These are phyloP conservation scores for Biston betularia DNA, from an alignment of 2,888 invertebrate genomes.

Conservation along the genomic window DNA sequence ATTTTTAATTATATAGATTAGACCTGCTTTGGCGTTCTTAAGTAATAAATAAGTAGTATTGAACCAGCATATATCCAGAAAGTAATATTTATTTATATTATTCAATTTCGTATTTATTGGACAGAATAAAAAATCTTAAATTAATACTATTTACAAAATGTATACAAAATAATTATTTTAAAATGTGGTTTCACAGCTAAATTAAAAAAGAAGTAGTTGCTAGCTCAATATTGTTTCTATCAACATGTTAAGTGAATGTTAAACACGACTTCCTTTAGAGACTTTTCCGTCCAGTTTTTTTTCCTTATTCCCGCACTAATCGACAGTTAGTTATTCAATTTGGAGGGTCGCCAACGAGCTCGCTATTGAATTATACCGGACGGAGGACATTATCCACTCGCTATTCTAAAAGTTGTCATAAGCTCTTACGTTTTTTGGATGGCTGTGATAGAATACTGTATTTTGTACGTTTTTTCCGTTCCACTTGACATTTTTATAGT, in stretches of 20 bases:
- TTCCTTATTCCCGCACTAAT: slow-evolving; percentile 65
- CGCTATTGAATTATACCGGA: slow-evolving; percentile 63
- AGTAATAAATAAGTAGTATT: too few species aligned
- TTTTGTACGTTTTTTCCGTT: slow-evolving; percentile 10
- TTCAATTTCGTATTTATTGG: too few species aligned
- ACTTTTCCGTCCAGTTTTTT: slow-evolving; percentile 41
- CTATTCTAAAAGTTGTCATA: slow-evolving; percentile 45
- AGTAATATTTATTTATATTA: too few species aligned
- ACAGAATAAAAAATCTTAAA: too few species aligned
- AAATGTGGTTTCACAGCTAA: neutral
- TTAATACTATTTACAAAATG: too few species aligned
- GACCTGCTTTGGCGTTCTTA: too few species aligned
- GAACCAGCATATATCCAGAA: too few species aligned
- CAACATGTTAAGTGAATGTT: slow-evolving; percentile 37
- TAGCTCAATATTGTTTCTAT: slow-evolving; percentile 19
- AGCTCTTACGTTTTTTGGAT: slow-evolving; percentile 19
- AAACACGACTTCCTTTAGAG: slow-evolving; percentile 33
- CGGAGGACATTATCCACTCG: slow-evolving; percentile 46
- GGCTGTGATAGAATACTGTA: slow-evolving; percentile 17
- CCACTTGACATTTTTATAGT: neutral
- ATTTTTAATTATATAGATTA: too few species aligned
- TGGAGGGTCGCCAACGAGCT: slow-evolving; percentile 66
- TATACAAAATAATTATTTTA: neutral
- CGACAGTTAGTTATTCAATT: slow-evolving; percentile 77
- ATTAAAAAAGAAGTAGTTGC: neutral